phyloP scores from a whole-genome alignment of 2,113 vertebrate genomes.

The Ifrita kowaldi region DNA sequence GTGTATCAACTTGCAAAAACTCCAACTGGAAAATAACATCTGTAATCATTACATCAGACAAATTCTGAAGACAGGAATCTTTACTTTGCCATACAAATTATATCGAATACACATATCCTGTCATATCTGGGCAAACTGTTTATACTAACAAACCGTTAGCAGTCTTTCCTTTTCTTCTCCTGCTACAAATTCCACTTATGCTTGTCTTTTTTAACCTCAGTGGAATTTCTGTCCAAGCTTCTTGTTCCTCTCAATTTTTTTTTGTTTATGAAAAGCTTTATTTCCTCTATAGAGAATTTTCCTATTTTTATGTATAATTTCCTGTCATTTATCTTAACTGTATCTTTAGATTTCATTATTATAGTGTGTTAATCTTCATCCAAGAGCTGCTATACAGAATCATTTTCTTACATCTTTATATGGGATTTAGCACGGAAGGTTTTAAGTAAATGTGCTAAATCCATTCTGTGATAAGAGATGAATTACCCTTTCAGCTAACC shows the following conservation, averaged over 20 bases:
- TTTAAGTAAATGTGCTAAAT: constrained; percentile 1
- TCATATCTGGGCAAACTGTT: not conserved
- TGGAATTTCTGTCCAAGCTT: not conserved
- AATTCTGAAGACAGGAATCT: not conserved
- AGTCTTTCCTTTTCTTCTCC: not conserved
- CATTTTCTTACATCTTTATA: not conserved
- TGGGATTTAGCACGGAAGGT: not conserved
- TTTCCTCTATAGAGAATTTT: not conserved
- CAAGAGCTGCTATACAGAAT: not conserved
- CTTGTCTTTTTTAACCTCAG: not conserved
- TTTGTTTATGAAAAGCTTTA: not conserved
- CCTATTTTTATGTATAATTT: not conserved
- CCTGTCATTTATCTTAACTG: not conserved
- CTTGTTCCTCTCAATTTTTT: not conserved
- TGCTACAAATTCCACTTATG: not conserved
- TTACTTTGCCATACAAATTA: not conserved
- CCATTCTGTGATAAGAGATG: not conserved
- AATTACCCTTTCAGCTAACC: not conserved
- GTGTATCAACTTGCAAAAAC: not conserved
- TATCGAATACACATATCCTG: not conserved
- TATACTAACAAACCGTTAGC: not conserved
- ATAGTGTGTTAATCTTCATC: not conserved
- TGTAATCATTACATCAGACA: not conserved
- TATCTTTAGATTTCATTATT: not conserved
- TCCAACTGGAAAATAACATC: not conserved